These are phyloP conservation scores for Alligator sinensis DNA, from an alignment of 2,113 vertebrate genomes.

Conservation along the genomic window DNA sequence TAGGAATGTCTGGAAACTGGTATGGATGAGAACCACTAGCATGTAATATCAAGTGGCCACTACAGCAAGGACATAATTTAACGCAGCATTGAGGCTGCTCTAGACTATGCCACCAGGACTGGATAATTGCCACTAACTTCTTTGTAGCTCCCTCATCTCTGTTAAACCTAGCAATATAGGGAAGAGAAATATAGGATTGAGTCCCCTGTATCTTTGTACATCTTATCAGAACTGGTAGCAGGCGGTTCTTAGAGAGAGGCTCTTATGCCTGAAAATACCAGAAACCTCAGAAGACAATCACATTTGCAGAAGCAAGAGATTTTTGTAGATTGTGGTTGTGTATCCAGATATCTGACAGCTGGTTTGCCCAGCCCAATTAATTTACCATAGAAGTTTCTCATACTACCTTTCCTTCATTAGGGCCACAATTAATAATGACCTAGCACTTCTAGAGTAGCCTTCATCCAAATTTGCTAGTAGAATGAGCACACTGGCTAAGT, in stretches of 20 bases:
- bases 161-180: not conserved
- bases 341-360: not conserved
- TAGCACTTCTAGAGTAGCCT: not conserved
- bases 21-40: not conserved
- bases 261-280: conserved; percentile 3
- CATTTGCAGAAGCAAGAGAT: conserved; percentile 8
- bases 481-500: not conserved
- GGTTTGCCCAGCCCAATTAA: not conserved
- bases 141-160: not conserved
- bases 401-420: not conserved
- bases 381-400: accelerated
- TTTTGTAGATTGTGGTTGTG: not conserved
- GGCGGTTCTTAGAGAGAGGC: not conserved
- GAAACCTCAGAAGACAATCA: conserved; percentile 22
- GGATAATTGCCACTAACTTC: accelerated
- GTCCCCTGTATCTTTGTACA: not conserved
- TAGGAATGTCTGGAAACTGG: not conserved
- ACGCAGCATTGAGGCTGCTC: not conserved
- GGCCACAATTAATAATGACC: not conserved
- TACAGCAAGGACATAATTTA: not conserved
- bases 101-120: not conserved
- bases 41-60: not conserved
- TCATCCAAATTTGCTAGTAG: conserved; percentile 34
- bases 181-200: not conserved
- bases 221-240: not conserved